phyloP scores from a whole-genome alignment of 2,113 vertebrate genomes.

The Alligator mississippiensis region DNA sequence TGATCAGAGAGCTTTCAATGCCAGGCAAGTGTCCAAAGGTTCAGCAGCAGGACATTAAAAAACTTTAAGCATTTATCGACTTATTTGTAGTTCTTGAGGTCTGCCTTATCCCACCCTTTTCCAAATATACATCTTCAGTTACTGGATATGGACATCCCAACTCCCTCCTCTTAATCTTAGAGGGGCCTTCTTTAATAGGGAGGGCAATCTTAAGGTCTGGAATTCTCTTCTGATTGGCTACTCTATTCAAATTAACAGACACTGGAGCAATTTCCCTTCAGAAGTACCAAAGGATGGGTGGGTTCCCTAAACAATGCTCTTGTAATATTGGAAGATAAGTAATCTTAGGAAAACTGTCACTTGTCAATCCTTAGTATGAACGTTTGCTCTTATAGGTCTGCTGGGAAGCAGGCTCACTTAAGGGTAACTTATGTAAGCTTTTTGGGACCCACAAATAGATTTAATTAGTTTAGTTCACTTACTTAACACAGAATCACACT shows the following conservation, averaged over 20 bases:
- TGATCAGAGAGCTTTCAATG: constrained; percentile 60
- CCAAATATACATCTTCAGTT: not conserved
- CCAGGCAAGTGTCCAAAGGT: constrained; percentile 38
- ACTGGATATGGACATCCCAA: not conserved
- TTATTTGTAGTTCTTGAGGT: not conserved
- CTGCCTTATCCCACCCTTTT: constrained; percentile 4
- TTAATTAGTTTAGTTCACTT: not conserved
- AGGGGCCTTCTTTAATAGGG: not conserved
- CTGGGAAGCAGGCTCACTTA: not conserved
- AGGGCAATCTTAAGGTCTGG: not conserved
- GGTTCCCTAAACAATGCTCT: not conserved
- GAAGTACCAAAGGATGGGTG: not conserved
- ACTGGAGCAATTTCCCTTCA: not conserved
- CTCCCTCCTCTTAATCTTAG: not conserved
- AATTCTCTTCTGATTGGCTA: not conserved
- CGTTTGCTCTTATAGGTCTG: not conserved
- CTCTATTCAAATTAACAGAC: not conserved
- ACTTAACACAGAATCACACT: not conserved
- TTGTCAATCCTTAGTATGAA: not conserved
- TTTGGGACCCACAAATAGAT: not conserved
- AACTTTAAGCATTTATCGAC: not conserved
- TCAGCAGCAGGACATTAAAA: not conserved
- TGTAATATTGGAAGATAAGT: not conserved
- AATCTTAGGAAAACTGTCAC: not conserved
- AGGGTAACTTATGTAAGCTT: not conserved